phyloP scores from a whole-genome alignment of 1,140 invertebrate genomes.

The Acromyrmex echinatior region DNA sequence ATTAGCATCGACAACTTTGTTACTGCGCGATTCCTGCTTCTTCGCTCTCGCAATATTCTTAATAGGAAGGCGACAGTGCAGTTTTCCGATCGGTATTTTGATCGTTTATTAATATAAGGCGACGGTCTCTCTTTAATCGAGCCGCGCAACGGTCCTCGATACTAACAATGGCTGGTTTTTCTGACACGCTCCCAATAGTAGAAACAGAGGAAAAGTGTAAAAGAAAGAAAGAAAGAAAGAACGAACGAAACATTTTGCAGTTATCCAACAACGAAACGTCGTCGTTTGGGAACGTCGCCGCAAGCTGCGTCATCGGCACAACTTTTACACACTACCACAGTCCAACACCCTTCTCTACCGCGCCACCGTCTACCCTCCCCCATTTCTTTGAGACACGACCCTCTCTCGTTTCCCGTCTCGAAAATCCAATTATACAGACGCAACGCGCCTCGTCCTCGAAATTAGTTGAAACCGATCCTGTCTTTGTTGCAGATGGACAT shows the following conservation, averaged over 20 bases:
- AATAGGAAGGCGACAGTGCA: slow-evolving; percentile 59
- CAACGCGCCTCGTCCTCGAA: slow-evolving; percentile 80
- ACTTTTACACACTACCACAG: slow-evolving; percentile 82
- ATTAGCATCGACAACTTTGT: slow-evolving; percentile 51
- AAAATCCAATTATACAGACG: slow-evolving; percentile 70
- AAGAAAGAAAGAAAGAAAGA: slow-evolving; percentile 46
- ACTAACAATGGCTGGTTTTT: slow-evolving; percentile 69
- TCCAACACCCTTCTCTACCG: slow-evolving; percentile 71
- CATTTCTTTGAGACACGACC: slow-evolving; percentile 71
- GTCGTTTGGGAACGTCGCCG: slow-evolving; percentile 86
- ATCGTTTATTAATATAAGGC: slow-evolving; percentile 54
- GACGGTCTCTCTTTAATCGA: slow-evolving; percentile 69
- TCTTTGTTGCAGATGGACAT: slow-evolving; percentile 94
- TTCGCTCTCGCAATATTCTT: slow-evolving; percentile 47
- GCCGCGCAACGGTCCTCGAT: slow-evolving; percentile 58
- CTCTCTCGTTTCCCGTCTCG: slow-evolving; percentile 41
- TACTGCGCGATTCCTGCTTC: slow-evolving; percentile 36
- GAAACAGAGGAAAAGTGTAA: slow-evolving; percentile 41
- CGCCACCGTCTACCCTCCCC: slow-evolving; percentile 10
- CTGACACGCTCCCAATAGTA: slow-evolving; percentile 62
- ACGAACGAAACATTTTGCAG: slow-evolving; percentile 82
- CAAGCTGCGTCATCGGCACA: slow-evolving; percentile 88
- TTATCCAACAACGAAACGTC: slow-evolving; percentile 85
- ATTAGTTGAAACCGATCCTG: slow-evolving; percentile 86
- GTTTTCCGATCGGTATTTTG: slow-evolving; percentile 46